Evolutionary conservation across 2,797 vertebrate species (phyloP).

Genomic region (Botia almorhae): DNA sequence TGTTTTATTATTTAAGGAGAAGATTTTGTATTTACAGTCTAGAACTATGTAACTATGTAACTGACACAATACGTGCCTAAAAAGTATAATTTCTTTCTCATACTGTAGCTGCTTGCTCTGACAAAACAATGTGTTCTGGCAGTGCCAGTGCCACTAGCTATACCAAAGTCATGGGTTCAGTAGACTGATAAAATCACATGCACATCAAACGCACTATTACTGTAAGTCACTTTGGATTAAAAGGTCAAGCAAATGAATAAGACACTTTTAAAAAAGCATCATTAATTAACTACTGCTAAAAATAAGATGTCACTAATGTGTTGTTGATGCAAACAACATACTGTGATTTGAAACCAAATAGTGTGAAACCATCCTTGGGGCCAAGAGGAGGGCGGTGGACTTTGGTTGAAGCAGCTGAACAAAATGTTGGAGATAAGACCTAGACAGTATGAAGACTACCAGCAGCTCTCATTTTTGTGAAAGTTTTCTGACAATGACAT

Average conservation of each 20-base stretch:
- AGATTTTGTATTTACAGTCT: too few relatives aligned
- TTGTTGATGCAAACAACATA: background rate
- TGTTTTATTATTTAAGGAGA: too few relatives aligned
- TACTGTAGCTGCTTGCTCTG: too few relatives aligned
- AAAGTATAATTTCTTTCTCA: too few relatives aligned
- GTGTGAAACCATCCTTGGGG: background rate
- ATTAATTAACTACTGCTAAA: background rate
- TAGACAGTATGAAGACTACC: background rate
- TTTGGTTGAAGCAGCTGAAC: background rate
- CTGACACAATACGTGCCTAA: too few relatives aligned
- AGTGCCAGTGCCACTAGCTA: background rate
- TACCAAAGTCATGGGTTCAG: background rate
- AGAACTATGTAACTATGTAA: too few relatives aligned
- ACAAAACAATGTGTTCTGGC: background rate
- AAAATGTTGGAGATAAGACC: background rate
- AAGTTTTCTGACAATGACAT: constrained; percentile 1
- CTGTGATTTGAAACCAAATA: background rate
- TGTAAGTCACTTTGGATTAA: background rate
- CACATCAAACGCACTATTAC: background rate
- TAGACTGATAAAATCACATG: too few relatives aligned
- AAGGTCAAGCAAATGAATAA: background rate
- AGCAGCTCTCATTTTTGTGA: background rate
- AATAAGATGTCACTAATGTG: background rate
- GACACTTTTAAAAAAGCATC: background rate
- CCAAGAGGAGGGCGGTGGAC: background rate